Evolutionary conservation across 2,888 invertebrate species (phyloP), one percentile per base, ranked within the genome.

Genomic region (Oscheius sp.): DNA sequence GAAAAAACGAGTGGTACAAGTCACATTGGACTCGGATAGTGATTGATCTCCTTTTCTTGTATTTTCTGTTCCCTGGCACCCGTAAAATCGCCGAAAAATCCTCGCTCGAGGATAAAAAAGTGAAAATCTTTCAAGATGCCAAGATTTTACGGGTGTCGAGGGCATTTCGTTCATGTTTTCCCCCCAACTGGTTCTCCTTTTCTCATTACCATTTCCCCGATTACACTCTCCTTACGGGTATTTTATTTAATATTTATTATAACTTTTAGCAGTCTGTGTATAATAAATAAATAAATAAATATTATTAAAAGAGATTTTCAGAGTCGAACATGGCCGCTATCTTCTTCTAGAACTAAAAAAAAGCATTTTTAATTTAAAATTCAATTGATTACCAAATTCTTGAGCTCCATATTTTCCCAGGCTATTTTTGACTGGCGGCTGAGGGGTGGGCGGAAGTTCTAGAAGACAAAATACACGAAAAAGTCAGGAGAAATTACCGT

Each of bases 11-110:
- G 56, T 46, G 5, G 49, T 59, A 25, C 35, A 35, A 9, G 46
- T 75, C 21, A 68, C 58, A 13, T 27, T 72, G 29, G 75, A 75
- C 52, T 72, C 72, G 41, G 75, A 75, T 45, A 72, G 72, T 27
- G 72, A 72, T 52, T 72, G 55, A 64, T 46, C 53, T 45, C 29
- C 27, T 9, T 35, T 35, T 16, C 45, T 45, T 45, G 9, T 16
- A 9, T 45, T 45, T 16, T 45, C 16, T 16, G 45, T 12, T 45
- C 45, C 16, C 45, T 12, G 16, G 16, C 35, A 35, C 35, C 35
- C 35, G 35, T 35, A 35, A 9, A 35, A 35, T 35, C 35, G 3
- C 35, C 5, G 35, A 3, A 35, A 9, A n/a, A n/a, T n/a, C n/a
- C n/a, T n/a, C n/a, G n/a, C n/a, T n/a, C n/a, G n/a, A n/a, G n/a